Evolutionary conservation across 2,797 vertebrate genomes (phyloP), one percentile per base, ranked within the genome.

Genomic region (Botia kubotai): DNA sequence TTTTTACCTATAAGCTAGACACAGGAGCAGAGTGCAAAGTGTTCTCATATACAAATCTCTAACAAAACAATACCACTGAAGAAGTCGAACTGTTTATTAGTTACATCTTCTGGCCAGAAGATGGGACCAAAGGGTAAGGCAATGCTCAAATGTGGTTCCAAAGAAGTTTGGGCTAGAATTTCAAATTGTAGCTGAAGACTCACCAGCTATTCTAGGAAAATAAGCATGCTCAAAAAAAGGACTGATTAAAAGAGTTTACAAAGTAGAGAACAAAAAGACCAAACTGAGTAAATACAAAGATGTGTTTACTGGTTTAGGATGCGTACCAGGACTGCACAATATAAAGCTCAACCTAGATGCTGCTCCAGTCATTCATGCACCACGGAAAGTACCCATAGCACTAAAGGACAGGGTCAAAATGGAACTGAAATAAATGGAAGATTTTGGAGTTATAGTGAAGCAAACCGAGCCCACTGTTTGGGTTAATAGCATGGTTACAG

Each of bases 391-490:
- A 2, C 55, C 70, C 2, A 29, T 83, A 1, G 14, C 70, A 8
- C 21, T 83, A 2, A 80, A 77, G 17, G 60, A 83, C 14, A 57
- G 52, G 19, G 46, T 80, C 3, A 36, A 67, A 55, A 39, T 13
- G 6, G 65, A 75, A 58, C 62, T 79, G 11, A 39, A 79, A n/a
- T 10, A 39, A 50, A 78, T 82, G 67, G 70, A 81, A 33, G 16
- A 70, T 4, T 8, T 75, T 13, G 69, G 58, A 17, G 78, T 77
- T 0, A 81, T 75, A 6, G n/a, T 16, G 19, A 79, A 68, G 29
- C 75, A 83, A 16, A 72, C 81, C 17, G 52, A 83, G 19, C 67
- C 68, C 1, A 82, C 67, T 14, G 33, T 82, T 5, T 72, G 79
- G 79, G 67, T 86, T 4, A 82, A 60, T 26, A 66, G 46, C 13